Conservation (phyloP, 2,113 vertebrate species). For the Falcunculus frontatus region DNA sequence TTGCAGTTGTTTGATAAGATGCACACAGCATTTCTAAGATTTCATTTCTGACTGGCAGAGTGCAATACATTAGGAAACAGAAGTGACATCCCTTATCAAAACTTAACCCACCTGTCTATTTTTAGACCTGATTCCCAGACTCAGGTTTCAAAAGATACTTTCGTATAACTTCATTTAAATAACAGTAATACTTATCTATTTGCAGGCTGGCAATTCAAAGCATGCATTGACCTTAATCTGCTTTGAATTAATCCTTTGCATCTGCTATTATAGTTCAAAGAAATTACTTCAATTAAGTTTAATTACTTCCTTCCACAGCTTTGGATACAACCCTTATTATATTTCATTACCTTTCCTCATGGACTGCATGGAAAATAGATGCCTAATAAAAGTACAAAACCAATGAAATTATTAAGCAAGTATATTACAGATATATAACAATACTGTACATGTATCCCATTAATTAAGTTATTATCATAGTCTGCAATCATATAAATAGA, state of each 20-base stretch:
- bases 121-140: neutral
- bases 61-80: neutral
- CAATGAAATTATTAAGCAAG: conserved; percentile 4
- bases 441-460: neutral
- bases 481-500: neutral
- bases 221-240: neutral
- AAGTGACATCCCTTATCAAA: conserved; percentile 22
- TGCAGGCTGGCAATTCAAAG: conserved; percentile 19
- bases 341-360: conserved; percentile 41
- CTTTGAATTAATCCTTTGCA: conserved; percentile 28
- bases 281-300: conserved; percentile 34
- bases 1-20: neutral
- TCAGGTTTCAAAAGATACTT: neutral
- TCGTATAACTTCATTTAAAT: neutral
- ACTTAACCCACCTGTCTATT: neutral
- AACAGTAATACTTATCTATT: neutral
- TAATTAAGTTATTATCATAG: neutral
- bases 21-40: neutral
- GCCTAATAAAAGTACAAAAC: neutral
- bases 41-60: neutral
- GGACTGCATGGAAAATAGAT: neutral
- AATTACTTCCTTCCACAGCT: conserved; percentile 49
- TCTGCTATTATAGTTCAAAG: conserved; percentile 47
- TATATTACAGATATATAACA: neutral
- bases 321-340: conserved; percentile 4